Evolutionary conservation across 2,888 invertebrate genomes (phyloP), one percentile per base, ranked within the genome.

Genomic region (Orthosia incerta): DNA sequence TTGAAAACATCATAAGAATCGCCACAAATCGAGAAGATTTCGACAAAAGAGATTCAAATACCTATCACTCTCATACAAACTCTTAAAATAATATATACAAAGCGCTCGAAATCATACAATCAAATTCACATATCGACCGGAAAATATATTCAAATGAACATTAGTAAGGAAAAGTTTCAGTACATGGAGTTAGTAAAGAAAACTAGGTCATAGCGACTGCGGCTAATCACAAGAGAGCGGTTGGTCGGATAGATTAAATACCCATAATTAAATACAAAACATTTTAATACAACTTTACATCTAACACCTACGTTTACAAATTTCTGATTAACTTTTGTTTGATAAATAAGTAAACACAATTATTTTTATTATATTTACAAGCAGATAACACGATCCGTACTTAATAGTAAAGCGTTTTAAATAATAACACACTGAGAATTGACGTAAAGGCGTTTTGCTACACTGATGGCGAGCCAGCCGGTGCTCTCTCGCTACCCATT

Each of bases 401-500:
- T 95, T 94, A 94, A 94, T 90, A 94, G 89, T 95, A 93, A 96
- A 96, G 96, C 96, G 92, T 95, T 93, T 95, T 96, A 95, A 96
- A 96, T 95, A 94, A 95, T 95, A 95, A 96, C 95, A 96, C 96
- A 96, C 96, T 95, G 96, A 96, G 96, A 96, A 95, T 95, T 95
- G 95, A 95, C 95, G 95, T 94, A 94, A 95, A 95, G 95, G 95
- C 95, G 93, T 94, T 94, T 94, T 91, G 95, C 95, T 94, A 95
- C 91, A 94, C 89, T 91, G 88, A 94, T 92, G 93, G 94, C 95
- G 93, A 94, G 93, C 93, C 93, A 93, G 93, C 93, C 92, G 91
- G 92, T 91, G 93, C 92, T 88, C 89, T 89, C 91, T 91, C 26
- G 59, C 59, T 39, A 61, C 15, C 16, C 23, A n/a, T 20, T 39